Evolutionary conservation across 1,140 invertebrate species (phyloP).

Genomic region (Drosophila funebris): DNA sequence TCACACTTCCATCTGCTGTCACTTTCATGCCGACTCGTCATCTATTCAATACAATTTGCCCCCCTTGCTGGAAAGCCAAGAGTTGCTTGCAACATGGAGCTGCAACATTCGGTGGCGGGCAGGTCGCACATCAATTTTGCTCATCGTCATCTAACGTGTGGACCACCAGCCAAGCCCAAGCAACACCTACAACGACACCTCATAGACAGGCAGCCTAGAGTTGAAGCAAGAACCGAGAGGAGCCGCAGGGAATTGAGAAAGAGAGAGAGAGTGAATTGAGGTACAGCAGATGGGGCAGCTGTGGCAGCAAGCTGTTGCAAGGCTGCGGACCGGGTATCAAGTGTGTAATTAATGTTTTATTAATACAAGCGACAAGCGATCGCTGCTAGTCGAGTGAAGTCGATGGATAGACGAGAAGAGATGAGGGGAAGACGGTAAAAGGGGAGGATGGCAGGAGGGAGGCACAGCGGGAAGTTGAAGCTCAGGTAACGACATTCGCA

Average conservation of each 20-base stretch:
- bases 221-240: conserved; percentile 1
- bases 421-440: background rate
- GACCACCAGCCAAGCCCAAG: conserved; percentile 71
- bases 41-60: conserved; percentile 21
- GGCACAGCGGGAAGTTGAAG: conserved; percentile 41
- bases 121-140: conserved; percentile 72
- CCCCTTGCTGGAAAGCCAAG: background rate
- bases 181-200: conserved; percentile 80
- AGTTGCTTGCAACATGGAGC: conserved; percentile 2
- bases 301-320: conserved; percentile 2
- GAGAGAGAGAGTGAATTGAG: background rate
- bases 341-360: conserved; percentile 84
- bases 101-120: conserved; percentile 56
- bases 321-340: conserved; percentile 63
- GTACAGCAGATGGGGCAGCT: background rate
- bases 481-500: conserved; percentile 45
- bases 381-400: conserved; percentile 40
- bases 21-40: conserved; percentile 24
- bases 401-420: background rate
- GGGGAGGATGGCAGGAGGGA: background rate
- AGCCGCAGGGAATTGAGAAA: background rate
- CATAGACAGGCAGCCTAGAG: conserved; percentile 53
- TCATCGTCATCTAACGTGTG: conserved; percentile 74
- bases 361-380: conserved; percentile 84
- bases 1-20: conserved; percentile 38